phyloP scores from a whole-genome alignment of 1,140 invertebrate species.

The Drosophila gunungcola region DNA sequence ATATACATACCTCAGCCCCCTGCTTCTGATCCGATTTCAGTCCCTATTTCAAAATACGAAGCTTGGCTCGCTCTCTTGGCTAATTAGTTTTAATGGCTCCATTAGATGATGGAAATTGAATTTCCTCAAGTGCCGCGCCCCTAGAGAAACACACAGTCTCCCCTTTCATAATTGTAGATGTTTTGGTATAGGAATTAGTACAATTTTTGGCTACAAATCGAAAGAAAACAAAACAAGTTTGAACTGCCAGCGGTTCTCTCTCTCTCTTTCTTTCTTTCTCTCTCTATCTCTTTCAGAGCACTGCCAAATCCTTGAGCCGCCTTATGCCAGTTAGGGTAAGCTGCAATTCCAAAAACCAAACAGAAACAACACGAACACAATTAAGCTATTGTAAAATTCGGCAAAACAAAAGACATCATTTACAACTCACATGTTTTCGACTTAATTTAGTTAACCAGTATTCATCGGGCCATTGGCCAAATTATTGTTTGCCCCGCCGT shows the following conservation, averaged over 20 bases:
- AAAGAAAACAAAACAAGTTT: constrained; percentile 65
- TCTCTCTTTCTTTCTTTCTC: constrained; percentile 61
- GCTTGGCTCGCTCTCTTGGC: constrained; percentile 36
- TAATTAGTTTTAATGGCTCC: constrained; percentile 55
- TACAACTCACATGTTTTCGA: constrained; percentile 54
- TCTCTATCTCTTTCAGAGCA: constrained; percentile 78
- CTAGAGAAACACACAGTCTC: constrained; percentile 1
- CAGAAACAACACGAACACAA: constrained; percentile 35
- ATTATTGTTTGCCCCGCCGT: constrained; percentile 76
- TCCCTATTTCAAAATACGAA: constrained; percentile 34
- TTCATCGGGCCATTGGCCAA: constrained; percentile 42
- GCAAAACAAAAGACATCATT: constrained; percentile 35
- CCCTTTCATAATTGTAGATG: constrained; percentile 43
- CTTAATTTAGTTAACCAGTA: constrained; percentile 64
- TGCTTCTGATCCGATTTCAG: constrained; percentile 32
- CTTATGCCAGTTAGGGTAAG: constrained; percentile 84
- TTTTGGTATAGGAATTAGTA: constrained; percentile 49
- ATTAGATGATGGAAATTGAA: constrained; percentile 56
- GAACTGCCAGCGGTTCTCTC: constrained; percentile 66
- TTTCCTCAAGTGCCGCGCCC: constrained; percentile 43
- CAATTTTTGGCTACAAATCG: constrained; percentile 65
- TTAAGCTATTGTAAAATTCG: constrained; percentile 28
- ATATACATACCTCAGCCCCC: neutral
- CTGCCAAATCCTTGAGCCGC: constrained; percentile 76
- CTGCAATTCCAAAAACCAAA: constrained; percentile 64